Evolutionary conservation across 2,888 invertebrate genomes (phyloP).

Genomic region (Cephalotes varians): DNA sequence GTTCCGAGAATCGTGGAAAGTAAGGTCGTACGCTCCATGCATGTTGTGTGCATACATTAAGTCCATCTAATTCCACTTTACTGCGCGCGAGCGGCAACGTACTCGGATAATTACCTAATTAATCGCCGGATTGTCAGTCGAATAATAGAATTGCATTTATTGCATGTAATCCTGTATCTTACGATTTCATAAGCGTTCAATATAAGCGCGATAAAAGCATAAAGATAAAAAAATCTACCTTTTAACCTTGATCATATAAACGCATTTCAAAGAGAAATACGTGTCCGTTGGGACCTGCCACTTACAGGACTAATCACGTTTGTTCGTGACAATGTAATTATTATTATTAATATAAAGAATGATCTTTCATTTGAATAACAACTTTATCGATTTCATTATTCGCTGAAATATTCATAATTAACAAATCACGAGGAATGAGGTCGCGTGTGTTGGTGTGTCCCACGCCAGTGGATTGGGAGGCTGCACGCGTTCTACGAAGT

Average conservation of each 20-base stretch:
- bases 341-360: background rate
- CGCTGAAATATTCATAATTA: background rate
- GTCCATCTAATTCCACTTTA: conserved; percentile 43
- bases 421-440: conserved; percentile 9
- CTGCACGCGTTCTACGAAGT: conserved; percentile 58
- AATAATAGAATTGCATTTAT: conserved; percentile 33
- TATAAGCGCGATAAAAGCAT: background rate
- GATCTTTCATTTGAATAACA: background rate
- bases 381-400: background rate
- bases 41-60: conserved; percentile 41
- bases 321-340: background rate
- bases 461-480: conserved; percentile 35
- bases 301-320: background rate
- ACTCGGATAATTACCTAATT: conserved; percentile 45
- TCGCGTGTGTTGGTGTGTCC: conserved; percentile 34
- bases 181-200: conserved; percentile 1
- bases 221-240: background rate
- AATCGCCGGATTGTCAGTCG: conserved; percentile 41
- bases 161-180: conserved; percentile 1
- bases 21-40: conserved; percentile 58
- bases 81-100: conserved; percentile 32
- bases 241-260: background rate
- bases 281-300: background rate
- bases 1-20: conserved; percentile 70
- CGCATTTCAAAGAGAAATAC: background rate